A percentile compares a stretch with the other conserved stretches of the same genome.
Conservation (phyloP, 2,113 vertebrate genomes). For the Corythaeola cristata region DNA sequence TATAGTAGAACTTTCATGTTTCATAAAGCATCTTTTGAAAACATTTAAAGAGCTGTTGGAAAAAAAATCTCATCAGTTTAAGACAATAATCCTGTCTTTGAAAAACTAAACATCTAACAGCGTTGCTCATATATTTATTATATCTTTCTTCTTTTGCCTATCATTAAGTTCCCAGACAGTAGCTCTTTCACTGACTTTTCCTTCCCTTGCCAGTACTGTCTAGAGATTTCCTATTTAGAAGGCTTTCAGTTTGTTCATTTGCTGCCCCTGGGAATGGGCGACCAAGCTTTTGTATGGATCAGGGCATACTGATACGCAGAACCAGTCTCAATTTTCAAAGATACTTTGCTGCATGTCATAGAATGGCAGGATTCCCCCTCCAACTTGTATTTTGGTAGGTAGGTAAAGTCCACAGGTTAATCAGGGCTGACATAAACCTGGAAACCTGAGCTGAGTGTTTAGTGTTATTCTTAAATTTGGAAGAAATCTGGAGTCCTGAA, state of each 20-base stretch:
- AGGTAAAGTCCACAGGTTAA: background rate
- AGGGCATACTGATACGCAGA: background rate
- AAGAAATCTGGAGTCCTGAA: background rate
- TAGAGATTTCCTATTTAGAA: background rate
- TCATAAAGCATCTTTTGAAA: background rate
- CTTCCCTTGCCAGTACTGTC: background rate
- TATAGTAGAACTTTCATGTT: slow-evolving; percentile 1
- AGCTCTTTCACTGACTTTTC: background rate
- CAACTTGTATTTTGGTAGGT: background rate
- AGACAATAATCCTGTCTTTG: background rate
- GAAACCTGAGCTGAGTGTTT: background rate
- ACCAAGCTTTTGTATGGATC: background rate
- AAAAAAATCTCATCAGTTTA: background rate
- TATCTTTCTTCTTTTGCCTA: background rate
- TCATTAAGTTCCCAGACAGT: background rate
- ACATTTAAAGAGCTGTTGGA: background rate
- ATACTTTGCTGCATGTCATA: background rate
- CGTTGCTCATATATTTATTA: background rate
- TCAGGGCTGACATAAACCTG: background rate
- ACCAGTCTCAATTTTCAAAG: background rate
- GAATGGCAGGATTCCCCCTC: background rate
- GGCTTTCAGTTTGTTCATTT: background rate
- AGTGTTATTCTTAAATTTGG: background rate
- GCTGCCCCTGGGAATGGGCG: background rate
- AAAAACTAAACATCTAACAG: background rate